These are phyloP conservation scores for Leptinotarsa rubiginosa DNA, from an alignment of 2,888 invertebrate species.

Conservation along the genomic window DNA sequence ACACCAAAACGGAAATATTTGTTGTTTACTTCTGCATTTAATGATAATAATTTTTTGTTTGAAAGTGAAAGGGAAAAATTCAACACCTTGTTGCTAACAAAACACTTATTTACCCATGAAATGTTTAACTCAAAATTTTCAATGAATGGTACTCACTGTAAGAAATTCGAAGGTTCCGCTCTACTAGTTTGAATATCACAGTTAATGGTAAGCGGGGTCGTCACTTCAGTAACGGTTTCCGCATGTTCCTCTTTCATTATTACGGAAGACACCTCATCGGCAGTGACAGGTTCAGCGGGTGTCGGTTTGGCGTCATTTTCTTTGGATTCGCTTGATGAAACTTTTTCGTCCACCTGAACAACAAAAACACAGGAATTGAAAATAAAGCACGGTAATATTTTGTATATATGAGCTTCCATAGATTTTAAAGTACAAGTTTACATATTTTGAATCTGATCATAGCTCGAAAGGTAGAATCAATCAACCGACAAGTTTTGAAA, in stretches of 20 bases:
- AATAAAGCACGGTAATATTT: not conserved
- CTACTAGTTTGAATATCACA: conserved; percentile 55
- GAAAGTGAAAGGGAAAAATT: too few relatives aligned
- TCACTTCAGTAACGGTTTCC: conserved; percentile 42
- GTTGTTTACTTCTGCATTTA: too few relatives aligned
- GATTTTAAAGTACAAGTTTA: too few relatives aligned
- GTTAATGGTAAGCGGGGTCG: conserved; percentile 58
- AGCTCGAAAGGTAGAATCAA: too few relatives aligned
- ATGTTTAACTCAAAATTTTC: too few relatives aligned
- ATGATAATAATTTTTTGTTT: too few relatives aligned
- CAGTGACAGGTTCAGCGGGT: conserved; percentile 22
- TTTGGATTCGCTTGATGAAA: conserved; percentile 58
- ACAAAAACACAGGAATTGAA: not conserved
- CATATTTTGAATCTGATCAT: too few relatives aligned
- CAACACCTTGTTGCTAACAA: too few relatives aligned
- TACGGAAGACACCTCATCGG: not conserved
- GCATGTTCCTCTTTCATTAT: not conserved
- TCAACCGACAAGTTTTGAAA: too few relatives aligned
- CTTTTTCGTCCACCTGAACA: conserved; percentile 40
- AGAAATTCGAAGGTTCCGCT: conserved; percentile 45
- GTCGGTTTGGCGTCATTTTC: conserved; percentile 54
- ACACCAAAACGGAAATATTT: too few relatives aligned
- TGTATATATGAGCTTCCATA: not conserved
- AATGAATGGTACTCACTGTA: conserved; percentile 50
- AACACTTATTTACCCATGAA: too few relatives aligned